A percentile compares a stretch with the other conserved stretches of the same genome.
phyloP scores from a whole-genome alignment of 1,140 invertebrate species.

The Latrodectus geometricus region DNA sequence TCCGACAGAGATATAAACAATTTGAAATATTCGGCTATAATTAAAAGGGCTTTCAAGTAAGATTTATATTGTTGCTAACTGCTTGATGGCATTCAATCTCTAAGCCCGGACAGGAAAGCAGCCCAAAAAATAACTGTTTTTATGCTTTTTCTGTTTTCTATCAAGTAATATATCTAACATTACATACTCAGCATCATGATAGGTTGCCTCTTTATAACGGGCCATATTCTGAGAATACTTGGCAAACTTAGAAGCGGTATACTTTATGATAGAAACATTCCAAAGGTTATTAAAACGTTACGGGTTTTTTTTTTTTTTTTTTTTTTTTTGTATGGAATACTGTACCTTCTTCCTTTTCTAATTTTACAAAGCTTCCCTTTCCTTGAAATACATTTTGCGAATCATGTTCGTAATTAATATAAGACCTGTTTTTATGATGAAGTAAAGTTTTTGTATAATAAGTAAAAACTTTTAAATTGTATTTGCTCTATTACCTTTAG shows the following conservation, averaged over 20 bases:
- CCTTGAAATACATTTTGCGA: too few species aligned
- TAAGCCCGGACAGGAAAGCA: neutral
- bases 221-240: neutral
- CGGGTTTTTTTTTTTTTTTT: too few species aligned
- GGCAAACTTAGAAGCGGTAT: neutral
- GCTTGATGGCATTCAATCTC: conserved; percentile 46
- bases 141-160: neutral
- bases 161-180: neutral
- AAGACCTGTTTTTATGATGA: too few species aligned
- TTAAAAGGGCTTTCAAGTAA: conserved; percentile 22
- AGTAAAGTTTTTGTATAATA: too few species aligned
- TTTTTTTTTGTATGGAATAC: too few species aligned
- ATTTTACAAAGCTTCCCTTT: too few species aligned
- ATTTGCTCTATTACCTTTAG: too few species aligned
- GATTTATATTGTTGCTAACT: conserved; percentile 23
- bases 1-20: conserved; percentile 36
- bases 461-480: too few species aligned
- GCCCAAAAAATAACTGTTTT: neutral
- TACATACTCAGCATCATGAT: neutral
- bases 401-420: too few species aligned
- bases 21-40: conserved; percentile 28
- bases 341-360: too few species aligned
- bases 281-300: neutral
- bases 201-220: neutral
- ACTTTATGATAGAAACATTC: neutral